Percentiles rank a stretch among this genome's conserved stretches.
Conservation (phyloP, 2,888 invertebrate species). For the Ethmia dodecea region DNA sequence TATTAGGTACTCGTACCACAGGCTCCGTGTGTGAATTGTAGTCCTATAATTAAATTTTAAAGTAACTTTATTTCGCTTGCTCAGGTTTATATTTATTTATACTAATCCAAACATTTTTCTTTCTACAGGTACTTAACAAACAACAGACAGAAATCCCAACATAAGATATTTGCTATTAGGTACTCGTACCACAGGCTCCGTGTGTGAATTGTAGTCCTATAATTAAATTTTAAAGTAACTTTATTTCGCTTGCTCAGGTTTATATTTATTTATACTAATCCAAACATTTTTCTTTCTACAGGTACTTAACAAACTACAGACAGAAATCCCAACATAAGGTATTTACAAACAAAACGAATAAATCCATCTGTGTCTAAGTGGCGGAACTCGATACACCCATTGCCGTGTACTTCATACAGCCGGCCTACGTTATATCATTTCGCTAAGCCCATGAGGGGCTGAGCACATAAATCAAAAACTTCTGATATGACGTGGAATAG, state of each 20-base stretch:
- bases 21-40: no score
- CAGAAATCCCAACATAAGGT: slow-evolving; percentile 5
- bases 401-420: slow-evolving; percentile 4
- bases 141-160: background rate
- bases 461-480: slow-evolving; percentile 57
- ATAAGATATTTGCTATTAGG: no score
- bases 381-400: slow-evolving; percentile 5
- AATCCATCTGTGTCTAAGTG: background rate
- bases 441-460: slow-evolving; percentile 19
- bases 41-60: no score
- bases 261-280: no score
- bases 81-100: no score
- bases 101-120: slow-evolving; percentile 9
- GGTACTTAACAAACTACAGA: background rate
- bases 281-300: slow-evolving; percentile 7
- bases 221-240: no score
- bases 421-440: slow-evolving; percentile 6
- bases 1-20: no score
- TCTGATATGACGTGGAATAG: slow-evolving; percentile 42
- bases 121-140: slow-evolving; percentile 1
- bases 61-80: no score
- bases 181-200: no score
- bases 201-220: no score
- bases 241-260: no score
- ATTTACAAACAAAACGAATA: no score